Conservation (phyloP, 2,888 invertebrate species). For the Mactromeris polynyma region DNA sequence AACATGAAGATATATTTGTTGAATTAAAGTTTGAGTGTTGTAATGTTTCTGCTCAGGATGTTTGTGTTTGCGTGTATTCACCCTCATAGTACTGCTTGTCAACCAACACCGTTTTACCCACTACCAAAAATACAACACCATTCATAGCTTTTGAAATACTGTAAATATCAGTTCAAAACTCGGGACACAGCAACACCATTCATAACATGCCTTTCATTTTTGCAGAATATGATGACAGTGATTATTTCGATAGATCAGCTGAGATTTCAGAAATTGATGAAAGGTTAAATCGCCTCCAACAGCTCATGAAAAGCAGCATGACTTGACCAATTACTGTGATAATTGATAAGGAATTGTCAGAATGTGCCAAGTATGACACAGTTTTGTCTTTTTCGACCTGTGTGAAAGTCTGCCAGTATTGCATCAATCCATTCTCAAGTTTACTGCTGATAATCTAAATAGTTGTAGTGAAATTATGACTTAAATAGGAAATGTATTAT, state of each 20-base stretch:
- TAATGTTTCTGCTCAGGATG: too few relatives aligned
- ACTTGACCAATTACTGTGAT: slow-evolving; percentile 62
- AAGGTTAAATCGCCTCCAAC: slow-evolving; percentile 83
- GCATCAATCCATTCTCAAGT: neutral
- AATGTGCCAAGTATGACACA: neutral
- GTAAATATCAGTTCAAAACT: too few relatives aligned
- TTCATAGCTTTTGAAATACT: too few relatives aligned
- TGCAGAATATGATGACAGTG: slow-evolving; percentile 82
- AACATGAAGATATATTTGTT: too few relatives aligned
- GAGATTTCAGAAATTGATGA: slow-evolving; percentile 86
- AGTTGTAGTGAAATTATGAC: neutral
- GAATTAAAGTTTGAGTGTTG: too few relatives aligned
- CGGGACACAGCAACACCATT: neutral
- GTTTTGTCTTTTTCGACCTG: neutral
- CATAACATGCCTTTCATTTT: neutral
- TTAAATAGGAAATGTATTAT: neutral
- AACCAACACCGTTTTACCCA: too few relatives aligned
- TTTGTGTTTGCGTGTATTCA: too few relatives aligned
- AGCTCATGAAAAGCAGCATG: slow-evolving; percentile 83
- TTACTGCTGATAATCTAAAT: neutral
- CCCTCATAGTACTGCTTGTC: too few relatives aligned
- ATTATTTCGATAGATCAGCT: slow-evolving; percentile 83
- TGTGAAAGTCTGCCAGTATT: neutral
- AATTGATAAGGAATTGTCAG: neutral
- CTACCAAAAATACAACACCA: too few relatives aligned